Conservation (phyloP, 2,888 invertebrate species). For the Camptogramma bilineatum region DNA sequence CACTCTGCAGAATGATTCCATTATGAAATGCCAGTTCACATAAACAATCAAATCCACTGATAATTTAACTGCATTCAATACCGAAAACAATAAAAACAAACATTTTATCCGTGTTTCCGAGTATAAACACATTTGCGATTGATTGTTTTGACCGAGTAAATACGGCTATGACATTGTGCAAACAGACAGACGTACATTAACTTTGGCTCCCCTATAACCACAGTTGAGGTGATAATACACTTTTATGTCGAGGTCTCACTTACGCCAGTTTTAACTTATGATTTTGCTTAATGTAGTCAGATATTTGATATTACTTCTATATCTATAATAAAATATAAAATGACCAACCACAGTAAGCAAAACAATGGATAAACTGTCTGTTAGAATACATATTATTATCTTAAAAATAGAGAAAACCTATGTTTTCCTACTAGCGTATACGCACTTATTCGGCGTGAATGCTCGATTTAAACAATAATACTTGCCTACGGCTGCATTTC, state of each 20-base stretch:
- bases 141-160: conserved; percentile 51
- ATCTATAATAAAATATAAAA: too few relatives aligned
- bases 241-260: conserved; percentile 6
- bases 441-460: too few relatives aligned
- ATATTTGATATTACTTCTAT: too few relatives aligned
- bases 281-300: too few relatives aligned
- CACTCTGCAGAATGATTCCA: neutral
- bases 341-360: too few relatives aligned
- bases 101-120: conserved; percentile 46
- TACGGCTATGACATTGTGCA: conserved; percentile 51
- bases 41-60: conserved; percentile 9
- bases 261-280: too few relatives aligned
- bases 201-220: conserved; percentile 42
- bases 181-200: conserved; percentile 51
- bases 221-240: conserved; percentile 1
- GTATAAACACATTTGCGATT: conserved; percentile 55
- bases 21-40: conserved; percentile 11
- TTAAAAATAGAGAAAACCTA: too few relatives aligned
- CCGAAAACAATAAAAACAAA: conserved; percentile 42
- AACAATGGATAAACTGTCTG: too few relatives aligned
- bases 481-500: too few relatives aligned
- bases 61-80: conserved; percentile 28
- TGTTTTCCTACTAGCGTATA: too few relatives aligned
- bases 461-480: too few relatives aligned
- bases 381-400: too few relatives aligned